Conservation (phyloP, 2,113 vertebrate genomes). For the Phylloscopus whistleri region DNA sequence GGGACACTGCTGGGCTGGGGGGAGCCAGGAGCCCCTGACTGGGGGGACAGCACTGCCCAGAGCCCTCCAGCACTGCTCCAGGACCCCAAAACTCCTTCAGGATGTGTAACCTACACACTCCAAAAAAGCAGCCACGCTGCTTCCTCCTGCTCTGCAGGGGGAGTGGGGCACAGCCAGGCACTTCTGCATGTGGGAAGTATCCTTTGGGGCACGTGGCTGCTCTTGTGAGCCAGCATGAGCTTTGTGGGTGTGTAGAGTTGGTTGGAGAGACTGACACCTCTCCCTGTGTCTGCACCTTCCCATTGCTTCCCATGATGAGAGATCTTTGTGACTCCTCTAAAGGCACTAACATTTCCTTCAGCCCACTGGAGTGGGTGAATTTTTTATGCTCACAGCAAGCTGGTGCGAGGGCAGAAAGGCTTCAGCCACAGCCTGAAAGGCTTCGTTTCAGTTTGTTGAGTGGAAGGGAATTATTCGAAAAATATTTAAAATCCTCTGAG, state of each 20-base stretch:
- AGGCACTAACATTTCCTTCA: not conserved
- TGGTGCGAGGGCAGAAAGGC: not conserved
- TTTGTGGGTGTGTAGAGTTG: not conserved
- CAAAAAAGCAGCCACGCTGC: not conserved
- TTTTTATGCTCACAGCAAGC: not conserved
- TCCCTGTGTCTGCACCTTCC: not conserved
- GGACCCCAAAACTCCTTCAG: not conserved
- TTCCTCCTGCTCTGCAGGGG: not conserved
- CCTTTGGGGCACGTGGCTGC: not conserved
- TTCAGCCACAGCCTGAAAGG: not conserved
- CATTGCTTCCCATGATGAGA: fast-evolving
- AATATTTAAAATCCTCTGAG: not conserved
- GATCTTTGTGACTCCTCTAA: not conserved
- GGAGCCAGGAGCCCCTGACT: not conserved
- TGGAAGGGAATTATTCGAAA: not conserved
- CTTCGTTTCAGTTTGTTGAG: not conserved
- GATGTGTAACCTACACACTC: not conserved
- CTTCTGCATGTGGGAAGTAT: not conserved
- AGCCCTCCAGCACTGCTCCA: not conserved
- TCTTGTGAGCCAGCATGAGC: fast-evolving
- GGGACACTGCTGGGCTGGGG: not conserved
- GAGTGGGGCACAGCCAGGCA: not conserved
- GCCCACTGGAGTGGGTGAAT: too few relatives aligned
- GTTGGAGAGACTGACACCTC: not conserved
- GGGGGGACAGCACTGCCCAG: not conserved